Conservation (phyloP, 2,888 invertebrate species). For the Cryptosula pallasiana region DNA sequence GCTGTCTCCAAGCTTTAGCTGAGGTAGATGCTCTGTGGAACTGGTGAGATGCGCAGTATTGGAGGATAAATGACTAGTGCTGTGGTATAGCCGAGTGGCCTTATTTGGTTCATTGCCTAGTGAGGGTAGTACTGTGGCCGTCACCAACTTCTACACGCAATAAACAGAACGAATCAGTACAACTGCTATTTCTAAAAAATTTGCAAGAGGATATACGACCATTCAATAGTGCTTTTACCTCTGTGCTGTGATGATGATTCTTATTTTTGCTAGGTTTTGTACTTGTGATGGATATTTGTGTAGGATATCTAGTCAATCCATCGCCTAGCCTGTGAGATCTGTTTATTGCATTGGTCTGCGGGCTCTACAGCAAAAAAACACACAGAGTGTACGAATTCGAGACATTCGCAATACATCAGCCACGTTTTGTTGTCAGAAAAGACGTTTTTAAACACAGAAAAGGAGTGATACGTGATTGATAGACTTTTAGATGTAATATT, state of each 20-base stretch:
- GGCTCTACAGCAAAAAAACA: constrained; percentile 8
- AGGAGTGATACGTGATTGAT: too few relatives aligned
- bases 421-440: too few relatives aligned
- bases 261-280: constrained; percentile 10
- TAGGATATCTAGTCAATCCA: constrained; percentile 2
- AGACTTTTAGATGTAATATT: too few relatives aligned
- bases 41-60: background rate
- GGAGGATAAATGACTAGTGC: constrained; percentile 5
- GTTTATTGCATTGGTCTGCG: constrained; percentile 10
- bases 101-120: background rate
- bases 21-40: constrained; percentile 15
- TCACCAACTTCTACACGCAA: constrained; percentile 8
- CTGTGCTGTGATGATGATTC: constrained; percentile 23
- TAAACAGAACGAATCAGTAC: too few relatives aligned
- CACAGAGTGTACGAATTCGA: too few relatives aligned
- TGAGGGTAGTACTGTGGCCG: background rate
- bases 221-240: constrained; percentile 2
- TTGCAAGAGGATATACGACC: too few relatives aligned
- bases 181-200: too few relatives aligned
- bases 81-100: constrained; percentile 1
- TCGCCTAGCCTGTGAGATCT: constrained; percentile 21
- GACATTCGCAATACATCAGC: too few relatives aligned
- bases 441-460: too few relatives aligned
- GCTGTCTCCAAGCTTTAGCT: background rate
- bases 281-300: constrained; percentile 10